Conservation (phyloP, 2,113 vertebrate genomes). For the Cariama cristata region DNA sequence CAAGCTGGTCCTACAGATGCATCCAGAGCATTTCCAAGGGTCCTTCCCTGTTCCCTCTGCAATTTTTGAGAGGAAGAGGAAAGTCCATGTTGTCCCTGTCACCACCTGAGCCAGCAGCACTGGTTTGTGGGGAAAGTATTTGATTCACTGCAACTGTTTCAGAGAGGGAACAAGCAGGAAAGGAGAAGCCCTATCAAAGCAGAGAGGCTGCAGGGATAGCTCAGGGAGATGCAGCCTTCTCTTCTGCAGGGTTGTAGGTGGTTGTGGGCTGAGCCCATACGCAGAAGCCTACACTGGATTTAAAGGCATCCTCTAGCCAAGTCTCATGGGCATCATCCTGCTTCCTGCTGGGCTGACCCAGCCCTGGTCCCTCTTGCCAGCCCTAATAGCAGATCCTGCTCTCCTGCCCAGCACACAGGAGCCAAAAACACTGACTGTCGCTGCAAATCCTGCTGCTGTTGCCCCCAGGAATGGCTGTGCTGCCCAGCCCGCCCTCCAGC, state of each 20-base stretch:
- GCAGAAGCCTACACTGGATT: background rate
- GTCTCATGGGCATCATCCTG: background rate
- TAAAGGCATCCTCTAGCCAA: background rate
- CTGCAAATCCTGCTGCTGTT: background rate
- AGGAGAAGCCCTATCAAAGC: background rate
- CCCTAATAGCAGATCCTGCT: background rate
- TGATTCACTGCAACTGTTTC: background rate
- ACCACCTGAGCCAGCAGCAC: background rate
- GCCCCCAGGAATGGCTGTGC: background rate
- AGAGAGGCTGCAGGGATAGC: background rate
- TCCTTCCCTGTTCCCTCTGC: background rate
- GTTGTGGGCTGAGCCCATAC: background rate
- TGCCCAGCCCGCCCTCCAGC: background rate
- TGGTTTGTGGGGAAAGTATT: background rate
- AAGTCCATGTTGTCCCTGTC: background rate
- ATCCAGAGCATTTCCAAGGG: background rate
- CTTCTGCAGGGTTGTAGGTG: background rate
- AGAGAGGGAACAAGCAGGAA: background rate
- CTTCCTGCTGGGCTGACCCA: background rate
- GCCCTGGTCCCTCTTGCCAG: background rate
- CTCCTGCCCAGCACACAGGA: background rate
- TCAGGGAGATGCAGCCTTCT: background rate
- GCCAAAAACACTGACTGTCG: background rate
- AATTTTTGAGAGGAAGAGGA: background rate
- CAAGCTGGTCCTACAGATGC: background rate